A percentile compares a stretch with the other conserved stretches of the same genome.
These are phyloP conservation scores for Heliconius hortense DNA, from an alignment of 2,888 invertebrate species.

Conservation along the genomic window DNA sequence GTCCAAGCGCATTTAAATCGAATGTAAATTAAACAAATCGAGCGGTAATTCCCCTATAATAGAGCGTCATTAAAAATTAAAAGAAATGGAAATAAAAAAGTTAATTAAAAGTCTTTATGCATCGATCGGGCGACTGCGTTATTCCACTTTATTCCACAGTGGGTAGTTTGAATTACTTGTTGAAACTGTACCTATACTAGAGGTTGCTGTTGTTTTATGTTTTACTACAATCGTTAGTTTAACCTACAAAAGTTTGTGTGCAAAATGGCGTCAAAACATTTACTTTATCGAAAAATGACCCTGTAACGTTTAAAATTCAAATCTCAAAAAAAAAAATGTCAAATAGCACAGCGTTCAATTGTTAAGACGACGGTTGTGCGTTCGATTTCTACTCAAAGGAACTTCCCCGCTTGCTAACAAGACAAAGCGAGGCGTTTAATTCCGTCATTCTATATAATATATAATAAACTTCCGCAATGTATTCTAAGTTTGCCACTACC, in stretches of 20 bases:
- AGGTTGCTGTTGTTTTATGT: slow-evolving; percentile 2
- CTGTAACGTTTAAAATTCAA: background rate
- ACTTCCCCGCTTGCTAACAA: too few species aligned
- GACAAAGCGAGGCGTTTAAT: too few species aligned
- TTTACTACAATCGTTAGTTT: slow-evolving; percentile 15
- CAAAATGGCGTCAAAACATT: slow-evolving; percentile 2
- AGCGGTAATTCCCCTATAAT: slow-evolving; percentile 20
- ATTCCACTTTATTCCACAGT: background rate
- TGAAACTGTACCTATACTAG: slow-evolving; percentile 2
- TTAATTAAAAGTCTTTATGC: slow-evolving; percentile 30
- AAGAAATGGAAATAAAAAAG: slow-evolving; percentile 19
- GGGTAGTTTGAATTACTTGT: slow-evolving; percentile 8
- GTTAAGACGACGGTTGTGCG: too few species aligned
- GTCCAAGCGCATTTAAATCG: slow-evolving; percentile 2
- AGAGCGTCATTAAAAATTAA: slow-evolving; percentile 31
- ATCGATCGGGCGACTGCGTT: slow-evolving; percentile 12
- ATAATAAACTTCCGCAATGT: too few species aligned
- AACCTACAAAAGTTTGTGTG: background rate
- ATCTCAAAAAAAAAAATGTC: too few species aligned
- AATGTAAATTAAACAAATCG: slow-evolving; percentile 23
- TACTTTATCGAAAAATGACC: background rate
- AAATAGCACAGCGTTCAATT: too few species aligned
- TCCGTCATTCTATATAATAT: too few species aligned
- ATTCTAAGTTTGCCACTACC: too few species aligned
- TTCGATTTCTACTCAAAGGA: too few species aligned